Evolutionary conservation across 2,113 vertebrate species (phyloP), one percentile per base, ranked within the genome.

Genomic region (Lamprologus lemairii): DNA sequence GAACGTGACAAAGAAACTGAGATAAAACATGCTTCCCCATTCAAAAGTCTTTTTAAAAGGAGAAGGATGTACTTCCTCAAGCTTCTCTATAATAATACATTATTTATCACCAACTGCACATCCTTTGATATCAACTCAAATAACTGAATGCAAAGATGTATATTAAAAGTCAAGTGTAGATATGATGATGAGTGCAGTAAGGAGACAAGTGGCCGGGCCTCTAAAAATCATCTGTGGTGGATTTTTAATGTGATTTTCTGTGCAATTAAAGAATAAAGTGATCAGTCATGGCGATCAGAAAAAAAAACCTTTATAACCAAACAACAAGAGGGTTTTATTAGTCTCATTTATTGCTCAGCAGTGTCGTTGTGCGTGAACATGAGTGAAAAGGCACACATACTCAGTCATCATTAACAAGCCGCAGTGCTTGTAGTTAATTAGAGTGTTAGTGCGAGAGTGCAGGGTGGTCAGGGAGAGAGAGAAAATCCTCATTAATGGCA

Each of bases 401-500:
- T 33, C 45, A 45, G 71, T 58, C 80, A 68, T 92, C 75, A 94
- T 93, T 92, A 88, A 85, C 60, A 88, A 84, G 87, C 85, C 87
- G 28, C 81, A 53, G 80, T 78, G 88, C 81, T 89, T 86, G 88
- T 80, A 68, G 84, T 86, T 93, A 88, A 92, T 94, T 90, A 88
- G 78, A 49, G 73, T 6, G 73, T n/a, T 31, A 8, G 45, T 51
- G 23, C 1, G 1, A 80, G 73, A 81, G 84, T 55, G 83, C 65
- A 78, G 42, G 60, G 83, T 5, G 81, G 79, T 65, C 63, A 49
- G 60, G 40, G 78, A 45, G 51, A 86, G 65, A 87, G 65, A 87
- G 89, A 88, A 91, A 89, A 87, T 47, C 85, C 90, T 93, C 89
- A 94, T 94, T 92, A 93, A 94, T 91, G 81, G 81, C 90, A 92